Evolutionary conservation across 1,140 invertebrate species (phyloP).

Genomic region (Geopemphigus sp.): DNA sequence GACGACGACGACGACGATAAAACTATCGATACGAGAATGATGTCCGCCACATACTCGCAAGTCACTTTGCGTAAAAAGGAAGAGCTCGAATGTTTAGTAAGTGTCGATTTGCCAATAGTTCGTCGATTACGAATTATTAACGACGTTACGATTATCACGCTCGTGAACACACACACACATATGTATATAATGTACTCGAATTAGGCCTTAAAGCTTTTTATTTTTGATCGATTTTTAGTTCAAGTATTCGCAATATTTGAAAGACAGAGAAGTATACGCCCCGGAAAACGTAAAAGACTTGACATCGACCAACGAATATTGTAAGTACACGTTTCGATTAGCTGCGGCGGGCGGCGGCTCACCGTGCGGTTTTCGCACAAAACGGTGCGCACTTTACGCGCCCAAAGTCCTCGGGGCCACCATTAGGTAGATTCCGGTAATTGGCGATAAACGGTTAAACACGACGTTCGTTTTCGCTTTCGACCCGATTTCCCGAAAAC

Average conservation of each 20-base stretch:
- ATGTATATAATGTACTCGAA: no score
- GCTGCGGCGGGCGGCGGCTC: no score
- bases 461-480: no score
- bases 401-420: no score
- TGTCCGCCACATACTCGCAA: background rate
- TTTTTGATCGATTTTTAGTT: background rate
- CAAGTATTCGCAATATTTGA: background rate
- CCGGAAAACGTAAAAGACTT: background rate
- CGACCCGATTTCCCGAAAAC: no score
- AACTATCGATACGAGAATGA: background rate
- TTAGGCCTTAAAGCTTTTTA: no score
- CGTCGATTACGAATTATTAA: background rate
- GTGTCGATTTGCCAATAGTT: background rate
- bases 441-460: no score
- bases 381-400: no score
- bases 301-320: background rate
- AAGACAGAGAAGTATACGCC: background rate
- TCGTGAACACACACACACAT: no score
- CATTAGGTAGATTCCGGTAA: no score
- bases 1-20: background rate
- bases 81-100: background rate
- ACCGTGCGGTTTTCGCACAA: no score
- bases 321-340: constrained; percentile 11
- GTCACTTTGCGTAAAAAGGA: background rate
- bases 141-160: no score